phyloP scores from a whole-genome alignment of 1,140 invertebrate genomes.

The Formica selysi region DNA sequence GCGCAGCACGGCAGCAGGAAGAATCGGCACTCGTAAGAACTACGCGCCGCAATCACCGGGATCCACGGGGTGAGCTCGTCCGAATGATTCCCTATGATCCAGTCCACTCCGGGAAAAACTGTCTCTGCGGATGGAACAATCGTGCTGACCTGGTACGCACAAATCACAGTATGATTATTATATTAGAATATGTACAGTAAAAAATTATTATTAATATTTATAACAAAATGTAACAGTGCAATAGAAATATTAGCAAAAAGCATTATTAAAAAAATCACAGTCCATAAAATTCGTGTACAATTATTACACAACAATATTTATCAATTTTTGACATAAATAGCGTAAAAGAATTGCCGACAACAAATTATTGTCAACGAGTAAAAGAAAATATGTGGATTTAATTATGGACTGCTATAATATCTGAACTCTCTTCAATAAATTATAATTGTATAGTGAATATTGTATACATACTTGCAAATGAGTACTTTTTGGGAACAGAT shows the following conservation, averaged over 20 bases:
- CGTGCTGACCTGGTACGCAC: conserved; percentile 86
- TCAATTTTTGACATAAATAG: background rate
- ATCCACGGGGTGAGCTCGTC: conserved; percentile 99
- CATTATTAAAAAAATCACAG: background rate
- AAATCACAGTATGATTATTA: conserved; percentile 54
- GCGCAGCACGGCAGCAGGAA: conserved; percentile 98
- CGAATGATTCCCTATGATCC: conserved; percentile 99
- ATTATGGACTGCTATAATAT: background rate
- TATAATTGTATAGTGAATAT: conserved; percentile 3
- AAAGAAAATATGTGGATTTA: background rate
- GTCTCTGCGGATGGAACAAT: conserved; percentile 90
- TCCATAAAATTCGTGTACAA: background rate
- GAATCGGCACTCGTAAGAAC: conserved; percentile 90
- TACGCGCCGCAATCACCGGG: conserved; percentile 94
- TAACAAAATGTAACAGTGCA: background rate
- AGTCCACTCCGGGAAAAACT: conserved; percentile 93
- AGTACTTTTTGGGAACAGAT: conserved; percentile 88
- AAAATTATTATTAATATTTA: conserved; percentile 48
- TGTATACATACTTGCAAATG: conserved; percentile 84
- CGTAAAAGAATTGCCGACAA: conserved; percentile 23
- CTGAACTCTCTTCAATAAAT: background rate
- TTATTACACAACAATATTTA: background rate
- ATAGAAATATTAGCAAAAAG: background rate
- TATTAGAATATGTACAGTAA: background rate
- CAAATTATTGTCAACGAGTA: background rate